Base-by-base conservation (phyloP, 2,113 vertebrate genomes). In the Eleginops maclovinus region DNA sequence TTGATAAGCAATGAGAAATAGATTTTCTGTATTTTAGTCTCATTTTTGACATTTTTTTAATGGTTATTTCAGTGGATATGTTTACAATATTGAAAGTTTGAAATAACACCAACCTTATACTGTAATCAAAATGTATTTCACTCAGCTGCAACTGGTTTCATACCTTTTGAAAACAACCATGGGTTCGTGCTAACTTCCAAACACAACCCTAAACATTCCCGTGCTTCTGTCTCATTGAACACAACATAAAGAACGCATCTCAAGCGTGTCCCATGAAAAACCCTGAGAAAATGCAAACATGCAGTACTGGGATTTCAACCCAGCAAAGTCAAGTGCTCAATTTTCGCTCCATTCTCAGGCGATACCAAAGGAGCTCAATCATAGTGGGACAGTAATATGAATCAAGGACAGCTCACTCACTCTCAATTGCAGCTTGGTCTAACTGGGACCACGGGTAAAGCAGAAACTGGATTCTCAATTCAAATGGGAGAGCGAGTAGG, bases 351-450 rank as follows among this genome's bases (percentile, higher is more conserved):
- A 84, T 91, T 92, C 91, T 94, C 85, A 46, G 72, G 83, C 81
- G 86, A 92, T 94, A 93, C 87, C 89, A 90, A 87, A 93, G 92
- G 86, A 94, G 90, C 92, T 94, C 93, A 93, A 95, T 95, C 94
- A 95, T 94, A 88, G 77, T 66, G 83, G 88, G 89, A 93, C 91
- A 90, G 91, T 94, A 93, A 94, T 94, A 93, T 86, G 90, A 91
- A 93, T 93, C 94, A 95, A 95, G 94, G 94, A 94, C 94, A 94
- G 93, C 92, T 95, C 94, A 94, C 93, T 95, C 93, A 93, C 91
- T 94, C 94, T 95, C 93, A 94, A 95, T 95, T 93, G 92, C 89
- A 87, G 87, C 87, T 86, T 73, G 89, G 88, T 89, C 90, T 93
- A 93, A 93, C 93, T 91, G 91, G 92, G 92, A 92, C 90, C 87